Conservation (phyloP, 2,888 invertebrate species). For the Pheosia gnoma region DNA sequence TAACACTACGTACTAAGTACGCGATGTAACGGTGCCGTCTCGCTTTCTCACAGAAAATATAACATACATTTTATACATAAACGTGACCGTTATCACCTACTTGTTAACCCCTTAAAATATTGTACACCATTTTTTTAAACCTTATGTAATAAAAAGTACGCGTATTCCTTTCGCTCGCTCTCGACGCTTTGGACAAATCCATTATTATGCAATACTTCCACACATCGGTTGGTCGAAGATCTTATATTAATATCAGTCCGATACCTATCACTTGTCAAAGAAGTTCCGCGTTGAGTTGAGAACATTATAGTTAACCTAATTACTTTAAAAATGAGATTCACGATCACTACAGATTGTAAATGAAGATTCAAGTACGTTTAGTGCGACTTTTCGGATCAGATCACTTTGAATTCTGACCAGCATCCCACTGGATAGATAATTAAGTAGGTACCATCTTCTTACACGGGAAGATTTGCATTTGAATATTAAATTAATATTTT, state of each 20-base stretch:
- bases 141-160: too few species aligned
- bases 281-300: neutral
- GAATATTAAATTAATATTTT: too few species aligned
- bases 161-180: neutral
- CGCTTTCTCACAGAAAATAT: too few species aligned
- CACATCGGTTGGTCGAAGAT: constrained; percentile 50
- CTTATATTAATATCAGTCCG: constrained; percentile 52
- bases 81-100: too few species aligned
- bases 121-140: too few species aligned
- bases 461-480: too few species aligned
- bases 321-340: constrained; percentile 1
- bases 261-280: constrained; percentile 26
- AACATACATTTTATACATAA: too few species aligned
- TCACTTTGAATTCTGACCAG: neutral
- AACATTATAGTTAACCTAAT: neutral
- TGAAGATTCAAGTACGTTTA: neutral
- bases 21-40: too few species aligned
- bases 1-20: too few species aligned
- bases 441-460: too few species aligned
- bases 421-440: too few species aligned
- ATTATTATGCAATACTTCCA: neutral
- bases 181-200: neutral
- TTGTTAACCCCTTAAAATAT: too few species aligned
- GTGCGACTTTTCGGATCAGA: neutral
- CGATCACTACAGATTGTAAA: neutral